Base-by-base conservation (phyloP, 2,113 vertebrate genomes). In the Isichthys henryi region DNA sequence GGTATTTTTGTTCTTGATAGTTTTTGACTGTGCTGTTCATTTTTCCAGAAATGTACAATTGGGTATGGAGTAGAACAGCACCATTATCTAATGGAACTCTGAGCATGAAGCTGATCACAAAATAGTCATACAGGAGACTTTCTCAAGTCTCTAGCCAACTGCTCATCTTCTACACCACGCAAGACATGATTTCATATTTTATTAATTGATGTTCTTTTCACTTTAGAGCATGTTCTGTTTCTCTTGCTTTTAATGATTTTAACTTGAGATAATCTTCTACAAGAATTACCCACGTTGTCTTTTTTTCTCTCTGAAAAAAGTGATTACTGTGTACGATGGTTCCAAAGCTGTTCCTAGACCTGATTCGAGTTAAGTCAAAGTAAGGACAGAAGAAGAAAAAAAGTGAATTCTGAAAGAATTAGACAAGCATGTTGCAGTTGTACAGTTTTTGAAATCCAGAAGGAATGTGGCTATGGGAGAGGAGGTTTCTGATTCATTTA, bases 21-120 rank as follows among this genome's bases (percentile, higher is more conserved):
- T 86, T 52, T 48, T 45, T 58, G 49, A 53, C 27, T 88, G 50
- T 89, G 43, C 17, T 86, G 56, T 86, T 66, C 23, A 83, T 89
- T 87, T 74, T 21, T 15, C 56, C 83, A 50, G 90, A 88, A 92
- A 92, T 88, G 58, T 66, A 58, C 43, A 91, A 92, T 58, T 66
- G 86, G 93, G 86, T 87, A 87, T 52, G 90, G 80, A 58, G 17
- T 1, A 53, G 50, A 89, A 77, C 43, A 27, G 13, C 21, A 85
- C 31, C 48, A 39, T 89, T 89, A 91, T 89, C 90, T 84, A 87
- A 82, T 53, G 88, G 89, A 91, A 91, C 52, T 4, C 49, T 0
- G 74, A 27, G 5, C 31, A 56, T 39, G 15, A 43, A 58, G 43
- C 23, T 53, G 21, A 62, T 45, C 58, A 58, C 82, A 53, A 49